Evolutionary conservation across 2,113 vertebrate genomes (phyloP).

Genomic region (Fulica atra): DNA sequence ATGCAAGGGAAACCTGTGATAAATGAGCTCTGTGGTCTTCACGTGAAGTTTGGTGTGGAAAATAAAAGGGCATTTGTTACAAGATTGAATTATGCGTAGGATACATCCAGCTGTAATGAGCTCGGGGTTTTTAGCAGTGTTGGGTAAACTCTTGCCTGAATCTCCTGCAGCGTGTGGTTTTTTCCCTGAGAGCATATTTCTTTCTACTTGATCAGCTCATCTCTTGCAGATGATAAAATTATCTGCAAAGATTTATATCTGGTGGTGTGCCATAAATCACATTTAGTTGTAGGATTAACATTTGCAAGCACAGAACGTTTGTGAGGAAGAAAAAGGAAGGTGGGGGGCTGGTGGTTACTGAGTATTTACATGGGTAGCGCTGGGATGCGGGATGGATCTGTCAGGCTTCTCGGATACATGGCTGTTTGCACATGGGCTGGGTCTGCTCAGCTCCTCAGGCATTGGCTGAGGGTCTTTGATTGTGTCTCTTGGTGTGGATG

Average conservation of each 20-base stretch:
- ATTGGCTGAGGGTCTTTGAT: neutral
- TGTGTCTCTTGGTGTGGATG: neutral
- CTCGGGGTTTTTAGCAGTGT: slow-evolving; percentile 7
- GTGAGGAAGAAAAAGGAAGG: neutral
- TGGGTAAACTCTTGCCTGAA: slow-evolving; percentile 8
- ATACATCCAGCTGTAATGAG: slow-evolving; percentile 35
- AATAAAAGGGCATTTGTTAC: slow-evolving; percentile 6
- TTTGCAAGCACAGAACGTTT: slow-evolving; percentile 20
- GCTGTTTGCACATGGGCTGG: neutral
- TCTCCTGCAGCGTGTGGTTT: neutral
- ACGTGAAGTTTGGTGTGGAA: neutral
- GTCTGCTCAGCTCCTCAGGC: neutral
- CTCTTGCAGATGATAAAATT: slow-evolving; percentile 53
- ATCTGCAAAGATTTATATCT: slow-evolving; percentile 40
- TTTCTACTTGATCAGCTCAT: slow-evolving; percentile 43
- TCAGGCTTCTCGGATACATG: neutral
- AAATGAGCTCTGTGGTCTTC: neutral
- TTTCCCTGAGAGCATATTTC: slow-evolving; percentile 13
- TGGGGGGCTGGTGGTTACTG: neutral
- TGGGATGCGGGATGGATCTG: neutral
- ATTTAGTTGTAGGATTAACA: slow-evolving; percentile 21
- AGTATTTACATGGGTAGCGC: neutral
- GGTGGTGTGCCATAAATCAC: slow-evolving; percentile 34
- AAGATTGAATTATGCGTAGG: slow-evolving; percentile 11
- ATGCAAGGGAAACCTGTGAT: neutral